Evolutionary conservation across 2,113 vertebrate genomes (phyloP), one percentile per base, ranked within the genome.

Genomic region (Rissa tridactyla): DNA sequence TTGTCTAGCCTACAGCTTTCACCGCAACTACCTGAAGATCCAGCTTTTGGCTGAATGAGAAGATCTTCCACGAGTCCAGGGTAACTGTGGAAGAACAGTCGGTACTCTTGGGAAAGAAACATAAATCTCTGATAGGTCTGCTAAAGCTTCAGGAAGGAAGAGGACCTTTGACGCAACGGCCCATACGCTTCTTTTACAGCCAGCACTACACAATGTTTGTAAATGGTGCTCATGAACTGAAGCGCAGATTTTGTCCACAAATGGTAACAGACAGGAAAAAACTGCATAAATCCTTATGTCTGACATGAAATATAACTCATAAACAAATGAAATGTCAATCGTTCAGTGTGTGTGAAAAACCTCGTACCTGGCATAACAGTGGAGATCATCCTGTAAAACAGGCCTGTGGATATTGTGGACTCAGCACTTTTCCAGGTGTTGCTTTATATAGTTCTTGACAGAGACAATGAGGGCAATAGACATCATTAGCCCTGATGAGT

Each of bases 1-100:
- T 58, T 87, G 32, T n/a, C 62, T 66, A 87, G 38, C 21, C 52
- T 66, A 80, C 23, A 82, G 54, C 78, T 89, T 91, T 91, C 88
- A 73, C 27, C 73, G 82, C 75, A 96, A 26, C 86, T 92, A 92
- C 86, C 75, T 94, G 42, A 91, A 91, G 52, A 73, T 57, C 40
- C 70, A 29, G 44, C 61, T 79, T 90, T 29, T 69, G 36, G 70
- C 26, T 54, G 51, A 86, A 72, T 27, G 40, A 11, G 46, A 84
- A 65, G 49, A 69, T 62, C 73, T 87, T 92, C 36, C 54, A 66
- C 65, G 32, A 92, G 54, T 44, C 32, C 71, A 68, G 21, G 22
- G 55, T 44, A 91, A 79, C 36, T 57, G 14, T 69, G 69, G 49
- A 82, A 95, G 40, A 94, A 73, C 15, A 51, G 34, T 51, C 14